Percentiles rank a stretch among this genome's conserved stretches.
phyloP scores from a whole-genome alignment of 2,113 vertebrate species.

The Centropristis striata region DNA sequence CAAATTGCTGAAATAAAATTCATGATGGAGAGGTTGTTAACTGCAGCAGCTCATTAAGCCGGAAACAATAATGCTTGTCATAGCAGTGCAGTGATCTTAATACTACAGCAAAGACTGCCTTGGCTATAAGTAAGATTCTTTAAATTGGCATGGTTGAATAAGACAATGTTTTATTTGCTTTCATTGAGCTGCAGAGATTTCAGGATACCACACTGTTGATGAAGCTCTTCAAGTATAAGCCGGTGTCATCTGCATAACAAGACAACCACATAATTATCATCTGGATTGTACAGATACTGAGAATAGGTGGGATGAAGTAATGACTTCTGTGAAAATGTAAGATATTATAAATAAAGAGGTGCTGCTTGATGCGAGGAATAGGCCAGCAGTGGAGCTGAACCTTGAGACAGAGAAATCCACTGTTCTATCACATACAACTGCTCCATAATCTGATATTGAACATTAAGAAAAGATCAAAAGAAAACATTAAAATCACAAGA shows the following conservation, averaged over 20 bases:
- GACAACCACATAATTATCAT: background rate
- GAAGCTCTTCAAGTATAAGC: background rate
- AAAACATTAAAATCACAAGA: background rate
- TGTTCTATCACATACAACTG: background rate
- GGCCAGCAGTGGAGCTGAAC: background rate
- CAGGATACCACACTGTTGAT: background rate
- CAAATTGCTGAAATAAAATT: background rate
- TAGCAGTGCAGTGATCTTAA: background rate
- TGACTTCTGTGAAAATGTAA: background rate
- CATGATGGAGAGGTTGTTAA: background rate
- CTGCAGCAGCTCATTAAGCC: background rate
- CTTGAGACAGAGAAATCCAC: background rate
- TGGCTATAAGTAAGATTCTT: background rate
- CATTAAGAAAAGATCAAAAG: background rate
- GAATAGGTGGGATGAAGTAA: background rate
- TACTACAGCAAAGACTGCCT: background rate
- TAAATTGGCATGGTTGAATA: background rate
- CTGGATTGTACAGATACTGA: background rate
- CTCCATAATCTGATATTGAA: background rate
- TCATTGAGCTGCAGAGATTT: background rate
- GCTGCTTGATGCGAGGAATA: background rate
- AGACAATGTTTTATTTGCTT: background rate
- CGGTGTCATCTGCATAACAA: slow-evolving; percentile 20
- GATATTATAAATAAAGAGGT: background rate
- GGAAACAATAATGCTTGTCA: background rate